Evolutionary conservation across 2,113 vertebrate species (phyloP), one percentile per base, ranked within the genome.

Genomic region (Sclerurus mexicanus): DNA sequence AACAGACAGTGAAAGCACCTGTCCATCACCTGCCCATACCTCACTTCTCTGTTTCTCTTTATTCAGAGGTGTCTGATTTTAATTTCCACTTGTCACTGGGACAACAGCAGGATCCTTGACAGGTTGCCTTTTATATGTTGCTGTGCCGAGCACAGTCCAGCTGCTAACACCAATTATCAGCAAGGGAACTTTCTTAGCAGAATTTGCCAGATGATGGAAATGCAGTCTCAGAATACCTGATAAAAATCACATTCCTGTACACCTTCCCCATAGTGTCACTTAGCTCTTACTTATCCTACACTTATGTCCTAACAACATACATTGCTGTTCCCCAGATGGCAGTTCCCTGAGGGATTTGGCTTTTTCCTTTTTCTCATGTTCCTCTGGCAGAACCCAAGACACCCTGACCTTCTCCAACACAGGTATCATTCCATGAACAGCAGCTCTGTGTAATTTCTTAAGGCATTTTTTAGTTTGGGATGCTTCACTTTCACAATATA

Each of bases 101-200:
- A 71, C 44, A 56, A 31, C 4, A 5, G 33, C 28, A 87, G 44
- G 37, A 53, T 27, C 55, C 72, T 66, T 33, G 30, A n/a, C 47
- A 31, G 0, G 1, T 49, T 39, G 16, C 19, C 13, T 74, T 27
- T 79, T 15, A 49, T 0, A 1, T 12, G 24, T 31, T 42, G 23
- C 21, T 63, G 23, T 46, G 35, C 40, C 15, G 6, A 77, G 37
- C n/a, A 49, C 21, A n/a, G 15, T 47, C 19, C 35, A 40, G 39
- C 35, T 3, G 2, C 49, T 12, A 40, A 33, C 59, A 80, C 20
- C 25, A 37, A 58, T 37, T 12, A 59, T 13, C n/a, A 44, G n/a
- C 18, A 49, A 44, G 20, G 28, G 5, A 2, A 39, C 15, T 50
- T 46, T 47, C n/a, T 66, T 16, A 60, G 31, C 31, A 47, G 58